Evolutionary conservation across 1,140 invertebrate species (phyloP), one percentile per base, ranked within the genome.

Genomic region (Bombus superbus): DNA sequence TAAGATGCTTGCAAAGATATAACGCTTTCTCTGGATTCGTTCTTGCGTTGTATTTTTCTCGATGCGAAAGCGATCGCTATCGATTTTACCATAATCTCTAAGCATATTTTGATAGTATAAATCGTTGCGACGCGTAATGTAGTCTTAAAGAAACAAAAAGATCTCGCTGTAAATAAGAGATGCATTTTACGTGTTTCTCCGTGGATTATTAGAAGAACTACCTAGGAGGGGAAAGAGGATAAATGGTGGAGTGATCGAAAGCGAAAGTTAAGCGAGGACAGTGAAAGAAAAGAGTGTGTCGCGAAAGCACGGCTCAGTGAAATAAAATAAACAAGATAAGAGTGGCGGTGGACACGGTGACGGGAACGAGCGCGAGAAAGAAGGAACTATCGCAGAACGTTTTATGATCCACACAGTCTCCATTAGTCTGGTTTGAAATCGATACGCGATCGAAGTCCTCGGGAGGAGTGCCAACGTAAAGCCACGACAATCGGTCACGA

Each of bases 271-370:
- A 32, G n/a, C 62, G n/a, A 15, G 62, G 15, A 66, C 18, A n/a
- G 13, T 13, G 62, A 66, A 66, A 64, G n/a, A 32, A 57, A 59
- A 66, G 25, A 40, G 38, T 6, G 80, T 35, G 53, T 28, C 47
- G 35, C 44, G 64, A 80, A 79, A 32, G 71, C 18, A 42, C 15
- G 42, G 35, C 25, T 35, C 28, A 40, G 42, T 8, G 13, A 66
- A 66, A 66, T 18, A 42, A 64, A 40, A 62, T 32, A 18, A 59
- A 22, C 35, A 6, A 53, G 84, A 86, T 71, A 76, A 32, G 13
- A 32, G 13, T 5, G 32, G n/a, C n/a, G 64, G 32, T 32, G 64
- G n/a, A 66, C n/a, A n/a, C 64, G n/a, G 64, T 18, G 13, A 15
- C n/a, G 64, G 13, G 64, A 32, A 66, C 10, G 6, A 1, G 5